Conservation (phyloP, 2,888 invertebrate genomes). For the Tenthredo notha region DNA sequence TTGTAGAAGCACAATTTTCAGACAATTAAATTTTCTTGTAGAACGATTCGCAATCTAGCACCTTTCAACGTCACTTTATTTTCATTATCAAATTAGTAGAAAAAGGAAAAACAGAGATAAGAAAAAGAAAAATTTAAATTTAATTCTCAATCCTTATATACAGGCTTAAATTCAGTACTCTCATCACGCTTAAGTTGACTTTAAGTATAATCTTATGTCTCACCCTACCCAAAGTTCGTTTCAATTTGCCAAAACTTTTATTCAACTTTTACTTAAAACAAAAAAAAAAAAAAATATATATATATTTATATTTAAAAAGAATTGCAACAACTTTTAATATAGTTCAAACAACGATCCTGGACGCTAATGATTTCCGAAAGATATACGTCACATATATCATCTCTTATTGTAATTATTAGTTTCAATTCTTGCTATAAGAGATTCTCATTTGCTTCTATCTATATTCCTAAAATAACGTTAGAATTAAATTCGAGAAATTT, state of each 20-base stretch:
- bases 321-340: not conserved
- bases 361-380: not conserved
- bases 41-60: slow-evolving; percentile 27
- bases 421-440: not conserved
- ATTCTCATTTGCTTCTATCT: not conserved
- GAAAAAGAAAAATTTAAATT: no score
- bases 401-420: slow-evolving; percentile 24
- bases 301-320: not conserved
- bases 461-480: not conserved
- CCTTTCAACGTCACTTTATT: not conserved
- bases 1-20: slow-evolving; percentile 16
- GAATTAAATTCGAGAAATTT: not conserved
- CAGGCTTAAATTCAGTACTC: not conserved
- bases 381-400: no score
- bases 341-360: not conserved
- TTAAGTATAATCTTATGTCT: not conserved
- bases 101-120: not conserved
- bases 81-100: not conserved
- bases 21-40: slow-evolving; percentile 34
- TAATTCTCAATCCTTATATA: not conserved
- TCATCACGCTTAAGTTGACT: not conserved
- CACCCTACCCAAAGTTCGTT: not conserved
- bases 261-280: not conserved
- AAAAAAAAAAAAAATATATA: no score
- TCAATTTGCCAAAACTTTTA: not conserved